Conservation (phyloP, 2,113 vertebrate genomes). For the Elaphurus davidianus region DNA sequence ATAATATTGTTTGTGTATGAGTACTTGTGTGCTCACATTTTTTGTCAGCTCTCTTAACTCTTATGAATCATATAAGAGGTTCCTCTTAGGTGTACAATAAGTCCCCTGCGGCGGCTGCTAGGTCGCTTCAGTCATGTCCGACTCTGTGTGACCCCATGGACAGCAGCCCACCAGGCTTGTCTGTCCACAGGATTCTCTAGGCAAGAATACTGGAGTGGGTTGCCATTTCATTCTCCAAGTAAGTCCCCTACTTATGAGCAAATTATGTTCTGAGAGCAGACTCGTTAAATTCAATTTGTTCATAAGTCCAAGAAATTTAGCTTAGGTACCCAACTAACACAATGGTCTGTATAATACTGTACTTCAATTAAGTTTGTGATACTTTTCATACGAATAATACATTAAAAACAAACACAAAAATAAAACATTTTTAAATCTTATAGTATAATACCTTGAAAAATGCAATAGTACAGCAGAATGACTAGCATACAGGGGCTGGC, state of each 20-base stretch:
- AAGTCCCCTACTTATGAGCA: background rate
- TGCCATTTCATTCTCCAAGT: background rate
- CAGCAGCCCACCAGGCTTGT: background rate
- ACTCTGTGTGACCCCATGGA: background rate
- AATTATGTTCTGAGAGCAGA: background rate
- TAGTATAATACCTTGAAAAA: background rate
- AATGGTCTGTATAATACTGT: background rate
- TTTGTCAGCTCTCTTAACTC: background rate
- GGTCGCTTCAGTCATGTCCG: fast-evolving
- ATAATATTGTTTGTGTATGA: background rate
- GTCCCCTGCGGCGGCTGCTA: background rate
- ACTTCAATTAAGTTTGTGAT: background rate
- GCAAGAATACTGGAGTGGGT: background rate
- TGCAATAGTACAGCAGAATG: background rate
- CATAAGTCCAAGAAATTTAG: background rate
- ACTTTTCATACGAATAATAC: background rate
- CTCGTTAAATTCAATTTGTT: background rate
- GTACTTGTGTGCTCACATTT: background rate
- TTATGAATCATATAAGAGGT: background rate
- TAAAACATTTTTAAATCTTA: background rate
- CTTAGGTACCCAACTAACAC: background rate
- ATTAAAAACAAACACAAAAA: background rate
- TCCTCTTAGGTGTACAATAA: background rate
- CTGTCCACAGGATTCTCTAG: background rate
- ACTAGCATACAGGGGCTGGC: background rate